A percentile compares a stretch with the other conserved stretches of the same genome.
These are phyloP conservation scores for Sarcophaga variegata DNA, from an alignment of 2,888 invertebrate species.

Conservation along the genomic window DNA sequence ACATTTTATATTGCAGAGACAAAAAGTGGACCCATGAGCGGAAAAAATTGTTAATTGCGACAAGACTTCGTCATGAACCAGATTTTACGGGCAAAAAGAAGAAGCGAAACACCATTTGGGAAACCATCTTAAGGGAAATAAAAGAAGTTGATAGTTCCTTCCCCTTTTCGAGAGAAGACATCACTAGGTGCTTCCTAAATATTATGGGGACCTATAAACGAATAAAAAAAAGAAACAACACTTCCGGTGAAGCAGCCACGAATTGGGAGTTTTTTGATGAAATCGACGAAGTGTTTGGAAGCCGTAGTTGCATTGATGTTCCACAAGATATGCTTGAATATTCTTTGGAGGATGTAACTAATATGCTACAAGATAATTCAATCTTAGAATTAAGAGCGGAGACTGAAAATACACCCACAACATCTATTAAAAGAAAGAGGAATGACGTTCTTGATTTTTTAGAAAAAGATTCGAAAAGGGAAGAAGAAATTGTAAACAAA, in stretches of 20 bases:
- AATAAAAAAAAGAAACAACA: slow-evolving; percentile 40
- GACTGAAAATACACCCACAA: slow-evolving; percentile 5
- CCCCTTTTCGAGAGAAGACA: neutral
- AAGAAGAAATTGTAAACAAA: neutral
- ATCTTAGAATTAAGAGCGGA: neutral
- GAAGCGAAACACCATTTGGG: slow-evolving; percentile 29
- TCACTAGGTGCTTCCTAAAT: neutral
- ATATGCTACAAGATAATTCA: slow-evolving; percentile 14
- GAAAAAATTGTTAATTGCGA: slow-evolving; percentile 10
- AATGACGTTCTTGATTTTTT: slow-evolving; percentile 41
- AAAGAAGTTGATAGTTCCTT: slow-evolving; percentile 4
- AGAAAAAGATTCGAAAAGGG: slow-evolving; percentile 19
- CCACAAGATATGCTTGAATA: too few species aligned
- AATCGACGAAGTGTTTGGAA: too few species aligned
- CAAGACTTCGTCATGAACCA: neutral
- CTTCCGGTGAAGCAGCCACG: neutral
- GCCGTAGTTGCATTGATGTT: too few species aligned
- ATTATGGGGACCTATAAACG: slow-evolving; percentile 42
- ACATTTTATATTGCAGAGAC: slow-evolving; percentile 3
- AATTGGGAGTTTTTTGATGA: too few species aligned
- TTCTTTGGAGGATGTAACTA: slow-evolving; percentile 19
- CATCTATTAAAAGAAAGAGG: slow-evolving; percentile 24
- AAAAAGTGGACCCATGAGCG: neutral
- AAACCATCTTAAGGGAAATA: slow-evolving; percentile 25
- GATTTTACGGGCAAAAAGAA: slow-evolving; percentile 30